Evolutionary conservation across 2,797 vertebrate genomes (phyloP), one percentile per base, ranked within the genome.

Genomic region (Mus caroli): DNA sequence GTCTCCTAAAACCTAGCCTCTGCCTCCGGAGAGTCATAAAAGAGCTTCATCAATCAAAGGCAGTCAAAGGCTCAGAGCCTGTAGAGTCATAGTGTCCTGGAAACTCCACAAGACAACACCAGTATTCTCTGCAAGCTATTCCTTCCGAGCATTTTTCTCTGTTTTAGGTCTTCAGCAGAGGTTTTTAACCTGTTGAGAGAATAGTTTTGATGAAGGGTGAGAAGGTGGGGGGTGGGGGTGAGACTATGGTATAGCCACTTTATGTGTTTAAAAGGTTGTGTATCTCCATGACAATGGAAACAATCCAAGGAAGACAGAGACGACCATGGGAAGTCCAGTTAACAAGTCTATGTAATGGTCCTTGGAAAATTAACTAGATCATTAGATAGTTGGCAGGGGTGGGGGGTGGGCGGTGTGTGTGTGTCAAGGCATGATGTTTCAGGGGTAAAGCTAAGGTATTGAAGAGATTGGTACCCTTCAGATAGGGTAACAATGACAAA

Each of bases 211-310:
- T 46, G 58, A 75, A 50, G 34, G 26, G 28, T 31, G 24, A 54
- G 76, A 54, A 2, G 1, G 24, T 3, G 46, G 40, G 17, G 1
- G 2, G 11, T 19, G 12, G 3, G 7, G 24, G 6, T 6, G 1
- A 31, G 52, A 43, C 11, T 9, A 58, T 37, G 31, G 46, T 34
- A 86, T 3, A 26, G 28, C 24, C 13, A 78, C 5, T 77, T 84
- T 76, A 9, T 80, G 46, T 46, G 46, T 46, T 46, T 46, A 46
- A 46, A 46, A 46, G 46, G 34, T 1, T 34, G 24, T 79, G 20
- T 26, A 24, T n/a, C 11, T 28, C 26, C 5, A 0, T 56, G 34
- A 37, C 43, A 80, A 14, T 62, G 34, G 60, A 75, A 58, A 46
- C n/a, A 56, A 17, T 43, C 90, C 46, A 73, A 31, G 71, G 67